Base-by-base conservation (phyloP, 2,797 vertebrate species). In the Phalloptychus januarius region DNA sequence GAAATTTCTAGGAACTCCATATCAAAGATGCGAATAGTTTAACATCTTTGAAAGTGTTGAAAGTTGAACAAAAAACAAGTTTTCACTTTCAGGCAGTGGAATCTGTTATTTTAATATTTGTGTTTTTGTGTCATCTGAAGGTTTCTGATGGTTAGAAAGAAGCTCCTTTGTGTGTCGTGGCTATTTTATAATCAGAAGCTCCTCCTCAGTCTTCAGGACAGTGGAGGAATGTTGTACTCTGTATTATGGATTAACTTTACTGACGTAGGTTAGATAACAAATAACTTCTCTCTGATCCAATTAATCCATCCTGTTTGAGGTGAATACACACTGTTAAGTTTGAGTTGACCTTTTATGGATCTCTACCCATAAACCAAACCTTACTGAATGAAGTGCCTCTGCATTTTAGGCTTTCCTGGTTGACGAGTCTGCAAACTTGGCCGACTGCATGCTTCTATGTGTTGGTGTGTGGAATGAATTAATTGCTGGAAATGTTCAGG, bases 161-260 rank as follows among this genome's bases (percentile, higher is more conserved):
- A 69, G 48, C 28, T 70, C 12, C 5, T 40, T 12, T 78, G 65
- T 80, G 33, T 63, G 31, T 42, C 11, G 23, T 46, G 50, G 67
- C 65, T 70, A 25, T 82, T 86, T 82, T 2, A 3, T 23, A 84
- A 25, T 72, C 48, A 12, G 50, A 50, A 76, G 74, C 56, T 70
- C 5, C 2, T 46, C 7, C 73, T 23, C 46, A 23, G 42, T 72
- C 33, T 78, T 71, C 13, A 71, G 56, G 16, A 75, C 69, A 72
- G 28, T 67, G 23, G 8, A 58, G 31, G 50, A 75, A 46, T 56
- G 42, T 73, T 75, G 40, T 45, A 58, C 36, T 58, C 36, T 82
- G 72, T 56, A 28, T 83, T 78, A 75, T 72, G 74, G 40, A 76
- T 58, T 46, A n/a, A 38, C 65, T 72, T 40, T 31, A 61, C 12